Evolutionary conservation across 2,888 invertebrate species (phyloP), one percentile per base, ranked within the genome.

Genomic region (Gryllus longicercus): DNA sequence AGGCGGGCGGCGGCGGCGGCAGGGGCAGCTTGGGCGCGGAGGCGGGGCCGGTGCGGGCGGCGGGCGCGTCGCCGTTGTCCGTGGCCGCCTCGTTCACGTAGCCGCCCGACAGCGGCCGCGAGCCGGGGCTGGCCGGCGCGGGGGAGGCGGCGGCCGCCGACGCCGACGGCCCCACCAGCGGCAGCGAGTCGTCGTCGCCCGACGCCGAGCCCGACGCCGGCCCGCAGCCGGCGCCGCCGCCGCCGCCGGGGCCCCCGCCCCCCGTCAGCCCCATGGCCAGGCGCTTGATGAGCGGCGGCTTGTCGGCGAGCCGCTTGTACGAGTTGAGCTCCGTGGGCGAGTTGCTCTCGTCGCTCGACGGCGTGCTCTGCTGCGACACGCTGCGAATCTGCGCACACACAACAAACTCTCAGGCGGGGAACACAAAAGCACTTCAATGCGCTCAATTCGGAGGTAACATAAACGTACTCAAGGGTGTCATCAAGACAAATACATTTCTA

Each of bases 241-340:
- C 79, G 76, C 21, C 86, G 80, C 85, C 4, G 91, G 79, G 51
- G 21, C 18, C 38, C 14, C 18, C 18, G 50, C 49, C n/a, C 79
- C 78, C 91, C 81, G 92, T 91, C 82, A 94, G 88, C 2, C 94
- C 94, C 90, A 94, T 92, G 79, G 95, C 93, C 83, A 95, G 90
- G 79, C 94, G 89, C 87, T 93, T 94, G 85, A 91, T 90, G 85
- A 95, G 90, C 79, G 95, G 95, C 81, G 95, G 94, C 86, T 95
- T 93, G 86, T 95, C 94, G 82, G 91, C 90, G 86, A 95, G 91
- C 85, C 94, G 90, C 86, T 95, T 92, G 88, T 94, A 95, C 85
- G 95, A 94, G 88, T 94, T 94, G 87, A 95, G 90, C 89, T 95
- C 95, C 79, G 95, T 94, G 77, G 95, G 95, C 14, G 95, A 95